Evolutionary conservation across 2,113 vertebrate genomes (phyloP).

Genomic region (Etheostoma spectabile): DNA sequence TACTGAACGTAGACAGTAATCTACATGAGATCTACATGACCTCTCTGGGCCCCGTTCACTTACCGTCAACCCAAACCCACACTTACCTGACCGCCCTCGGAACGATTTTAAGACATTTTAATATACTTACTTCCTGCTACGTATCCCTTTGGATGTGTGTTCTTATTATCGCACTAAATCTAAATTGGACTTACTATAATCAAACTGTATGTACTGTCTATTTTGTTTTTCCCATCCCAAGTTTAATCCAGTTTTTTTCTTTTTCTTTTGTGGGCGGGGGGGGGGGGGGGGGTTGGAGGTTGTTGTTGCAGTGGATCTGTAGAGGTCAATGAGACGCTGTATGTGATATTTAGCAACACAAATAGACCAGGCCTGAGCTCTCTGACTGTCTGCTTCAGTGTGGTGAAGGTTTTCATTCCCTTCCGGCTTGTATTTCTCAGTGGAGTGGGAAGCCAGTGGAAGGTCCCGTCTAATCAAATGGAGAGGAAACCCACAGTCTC

Average conservation of each 20-base stretch:
- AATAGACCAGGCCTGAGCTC: slow-evolving; percentile 29
- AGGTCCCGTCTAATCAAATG: slow-evolving; percentile 77
- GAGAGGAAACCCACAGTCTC: slow-evolving; percentile 43
- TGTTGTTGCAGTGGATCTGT: background rate
- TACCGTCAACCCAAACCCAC: background rate
- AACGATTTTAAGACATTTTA: background rate
- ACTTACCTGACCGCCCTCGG: rapidly evolving
- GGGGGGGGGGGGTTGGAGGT: too few species aligned
- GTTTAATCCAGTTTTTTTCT: too few species aligned
- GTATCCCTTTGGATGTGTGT: background rate
- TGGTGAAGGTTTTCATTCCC: background rate
- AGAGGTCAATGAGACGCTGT: background rate
- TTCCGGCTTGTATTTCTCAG: slow-evolving; percentile 55
- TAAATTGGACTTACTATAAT: slow-evolving; percentile 13
- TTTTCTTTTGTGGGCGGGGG: too few species aligned
- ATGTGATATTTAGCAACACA: slow-evolving; percentile 6
- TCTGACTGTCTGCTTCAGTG: background rate
- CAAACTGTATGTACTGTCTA: background rate
- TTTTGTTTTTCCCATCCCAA: background rate
- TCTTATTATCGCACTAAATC: background rate
- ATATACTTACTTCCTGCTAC: background rate
- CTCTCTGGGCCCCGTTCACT: background rate
- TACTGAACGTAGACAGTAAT: too few species aligned
- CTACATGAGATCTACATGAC: background rate
- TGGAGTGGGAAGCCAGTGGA: slow-evolving; percentile 45